Conservation (phyloP, 2,797 vertebrate genomes). For the Knipowitschia caucasica region DNA sequence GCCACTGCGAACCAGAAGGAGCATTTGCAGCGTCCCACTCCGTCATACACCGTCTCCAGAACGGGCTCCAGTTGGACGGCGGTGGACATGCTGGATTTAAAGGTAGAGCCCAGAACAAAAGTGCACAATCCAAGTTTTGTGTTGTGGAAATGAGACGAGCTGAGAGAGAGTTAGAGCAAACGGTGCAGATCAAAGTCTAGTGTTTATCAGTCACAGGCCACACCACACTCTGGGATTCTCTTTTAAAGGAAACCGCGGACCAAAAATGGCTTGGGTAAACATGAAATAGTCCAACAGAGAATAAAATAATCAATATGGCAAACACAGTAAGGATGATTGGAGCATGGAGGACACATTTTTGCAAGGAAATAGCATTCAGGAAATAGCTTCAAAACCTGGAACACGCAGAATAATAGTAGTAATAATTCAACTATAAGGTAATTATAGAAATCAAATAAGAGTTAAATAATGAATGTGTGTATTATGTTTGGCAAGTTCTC, state of each 20-base stretch:
- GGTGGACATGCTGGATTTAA: slow-evolving; percentile 45
- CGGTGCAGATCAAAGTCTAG: slow-evolving; percentile 61
- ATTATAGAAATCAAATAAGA: too few relatives aligned
- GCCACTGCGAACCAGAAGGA: slow-evolving; percentile 89
- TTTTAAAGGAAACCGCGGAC: neutral
- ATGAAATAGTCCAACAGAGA: neutral
- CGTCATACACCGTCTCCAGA: slow-evolving; percentile 55
- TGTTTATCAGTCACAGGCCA: slow-evolving; percentile 45
- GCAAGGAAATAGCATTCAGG: too few relatives aligned
- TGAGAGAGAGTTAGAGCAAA: slow-evolving; percentile 5
- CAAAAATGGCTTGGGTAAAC: neutral
- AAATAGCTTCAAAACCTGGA: too few relatives aligned
- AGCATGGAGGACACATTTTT: too few relatives aligned
- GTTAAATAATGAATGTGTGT: too few relatives aligned
- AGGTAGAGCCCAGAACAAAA: too few relatives aligned
- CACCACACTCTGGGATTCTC: slow-evolving; percentile 3
- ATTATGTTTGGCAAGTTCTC: too few relatives aligned
- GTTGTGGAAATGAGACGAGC: neutral
- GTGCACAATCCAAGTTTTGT: neutral
- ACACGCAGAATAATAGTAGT: too few relatives aligned
- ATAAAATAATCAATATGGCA: neutral
- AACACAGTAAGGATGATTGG: too few relatives aligned
- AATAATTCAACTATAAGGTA: too few relatives aligned
- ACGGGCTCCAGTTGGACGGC: slow-evolving; percentile 30
- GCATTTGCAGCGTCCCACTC: slow-evolving; percentile 83